A percentile compares a stretch with the other conserved stretches of the same genome.
Conservation (phyloP, 2,797 vertebrate genomes). For the Catamblyrhynchus diadema region DNA sequence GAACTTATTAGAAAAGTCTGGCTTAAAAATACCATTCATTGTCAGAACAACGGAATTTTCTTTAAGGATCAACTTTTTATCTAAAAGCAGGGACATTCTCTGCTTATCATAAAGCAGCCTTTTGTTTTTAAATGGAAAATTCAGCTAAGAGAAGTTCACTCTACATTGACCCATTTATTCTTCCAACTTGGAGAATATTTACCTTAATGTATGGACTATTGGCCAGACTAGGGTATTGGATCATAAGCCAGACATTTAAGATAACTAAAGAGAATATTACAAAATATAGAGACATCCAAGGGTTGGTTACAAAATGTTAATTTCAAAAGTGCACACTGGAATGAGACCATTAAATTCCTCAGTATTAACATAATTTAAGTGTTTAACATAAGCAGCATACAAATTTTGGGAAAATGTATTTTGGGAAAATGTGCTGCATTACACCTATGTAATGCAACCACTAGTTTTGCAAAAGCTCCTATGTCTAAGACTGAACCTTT, state of each 20-base stretch:
- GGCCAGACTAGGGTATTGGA: not conserved
- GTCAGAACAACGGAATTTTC: not conserved
- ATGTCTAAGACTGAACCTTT: not conserved
- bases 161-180: not conserved
- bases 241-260: not conserved
- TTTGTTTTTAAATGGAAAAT: not conserved
- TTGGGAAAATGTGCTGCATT: not conserved
- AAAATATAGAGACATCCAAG: not conserved
- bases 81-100: not conserved
- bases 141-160: not conserved
- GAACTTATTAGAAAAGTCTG: not conserved
- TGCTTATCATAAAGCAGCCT: not conserved
- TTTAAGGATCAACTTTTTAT: not conserved
- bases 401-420: not conserved
- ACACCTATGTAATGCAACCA: not conserved
- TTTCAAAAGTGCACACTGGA: not conserved
- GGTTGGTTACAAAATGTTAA: not conserved
- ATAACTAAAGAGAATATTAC: not conserved
- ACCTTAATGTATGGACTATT: not conserved
- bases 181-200: not conserved
- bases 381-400: not conserved
- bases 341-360: not conserved
- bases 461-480: not conserved
- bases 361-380: not conserved
- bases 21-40: not conserved